These are phyloP conservation scores for Steinernema carpocapsae DNA, from an alignment of 2,888 invertebrate species.

Conservation along the genomic window DNA sequence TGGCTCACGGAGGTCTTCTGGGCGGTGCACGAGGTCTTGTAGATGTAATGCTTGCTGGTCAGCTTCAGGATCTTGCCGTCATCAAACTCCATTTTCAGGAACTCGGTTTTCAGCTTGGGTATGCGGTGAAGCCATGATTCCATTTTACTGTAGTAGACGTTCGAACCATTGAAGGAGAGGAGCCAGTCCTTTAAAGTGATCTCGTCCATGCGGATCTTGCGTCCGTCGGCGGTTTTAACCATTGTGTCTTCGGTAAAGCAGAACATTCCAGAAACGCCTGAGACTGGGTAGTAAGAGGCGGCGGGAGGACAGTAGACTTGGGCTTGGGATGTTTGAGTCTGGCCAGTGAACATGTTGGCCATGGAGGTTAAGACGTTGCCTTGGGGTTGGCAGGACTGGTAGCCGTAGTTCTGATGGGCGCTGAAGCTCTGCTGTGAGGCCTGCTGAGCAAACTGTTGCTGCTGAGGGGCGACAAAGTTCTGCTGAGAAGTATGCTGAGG, in stretches of 20 bases:
- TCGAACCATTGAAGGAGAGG: constrained; percentile 19
- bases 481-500: no score
- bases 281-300: no score
- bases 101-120: constrained; percentile 52
- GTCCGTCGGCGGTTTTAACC: constrained; percentile 50
- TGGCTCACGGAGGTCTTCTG: not conserved
- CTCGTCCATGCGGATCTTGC: constrained; percentile 62
- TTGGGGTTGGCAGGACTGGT: no score
- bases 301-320: no score
- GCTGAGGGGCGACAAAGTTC: no score
- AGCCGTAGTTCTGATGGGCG: no score
- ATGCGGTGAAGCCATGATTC: constrained; percentile 63
- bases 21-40: constrained; percentile 46
- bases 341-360: no score
- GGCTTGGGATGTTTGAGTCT: no score
- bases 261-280: no score
- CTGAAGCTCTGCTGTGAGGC: no score
- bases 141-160: constrained; percentile 48
- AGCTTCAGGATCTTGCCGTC: constrained; percentile 60
- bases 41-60: constrained; percentile 63
- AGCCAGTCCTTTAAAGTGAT: constrained; percentile 60
- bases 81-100: constrained; percentile 46
- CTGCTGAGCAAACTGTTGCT: no score
- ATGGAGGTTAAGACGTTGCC: no score
- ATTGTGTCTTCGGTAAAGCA: constrained; percentile 62